A percentile compares a stretch with the other conserved stretches of the same genome.
Conservation (phyloP, 1,140 invertebrate genomes). For the Plutomurus gul region DNA sequence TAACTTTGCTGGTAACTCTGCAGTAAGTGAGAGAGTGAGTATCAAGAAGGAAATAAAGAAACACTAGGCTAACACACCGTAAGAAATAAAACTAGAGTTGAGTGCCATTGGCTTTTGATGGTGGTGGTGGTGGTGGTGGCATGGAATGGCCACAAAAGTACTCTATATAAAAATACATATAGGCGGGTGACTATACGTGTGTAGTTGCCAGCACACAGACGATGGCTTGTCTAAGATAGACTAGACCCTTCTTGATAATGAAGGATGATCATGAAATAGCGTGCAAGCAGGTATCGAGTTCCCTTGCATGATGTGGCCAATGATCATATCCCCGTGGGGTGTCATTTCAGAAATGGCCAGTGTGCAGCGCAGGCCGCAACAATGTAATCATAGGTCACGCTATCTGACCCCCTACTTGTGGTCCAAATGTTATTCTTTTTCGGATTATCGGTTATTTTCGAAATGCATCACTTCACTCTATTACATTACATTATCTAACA, state of each 20-base stretch:
- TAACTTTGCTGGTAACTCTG: too few relatives aligned
- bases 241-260: conserved; percentile 41
- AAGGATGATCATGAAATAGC: conserved; percentile 52
- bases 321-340: conserved; percentile 52
- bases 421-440: conserved; percentile 43
- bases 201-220: neutral
- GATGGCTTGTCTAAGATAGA: neutral
- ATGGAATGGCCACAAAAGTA: neutral
- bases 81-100: conserved; percentile 10
- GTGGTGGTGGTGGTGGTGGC: neutral
- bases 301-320: conserved; percentile 48
- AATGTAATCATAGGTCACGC: conserved; percentile 51
- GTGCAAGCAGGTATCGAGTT: conserved; percentile 43
- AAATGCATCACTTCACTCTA: conserved; percentile 31
- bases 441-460: conserved; percentile 44
- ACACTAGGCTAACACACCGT: neutral
- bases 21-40: neutral
- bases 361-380: conserved; percentile 33
- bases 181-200: neutral
- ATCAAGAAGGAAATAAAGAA: conserved; percentile 15
- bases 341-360: conserved; percentile 47
- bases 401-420: conserved; percentile 45
- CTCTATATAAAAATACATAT: neutral
- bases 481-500: conserved; percentile 17
- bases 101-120: neutral